phyloP scores from a whole-genome alignment of 1,140 invertebrate species.

The Dolichoris vasculosae region DNA sequence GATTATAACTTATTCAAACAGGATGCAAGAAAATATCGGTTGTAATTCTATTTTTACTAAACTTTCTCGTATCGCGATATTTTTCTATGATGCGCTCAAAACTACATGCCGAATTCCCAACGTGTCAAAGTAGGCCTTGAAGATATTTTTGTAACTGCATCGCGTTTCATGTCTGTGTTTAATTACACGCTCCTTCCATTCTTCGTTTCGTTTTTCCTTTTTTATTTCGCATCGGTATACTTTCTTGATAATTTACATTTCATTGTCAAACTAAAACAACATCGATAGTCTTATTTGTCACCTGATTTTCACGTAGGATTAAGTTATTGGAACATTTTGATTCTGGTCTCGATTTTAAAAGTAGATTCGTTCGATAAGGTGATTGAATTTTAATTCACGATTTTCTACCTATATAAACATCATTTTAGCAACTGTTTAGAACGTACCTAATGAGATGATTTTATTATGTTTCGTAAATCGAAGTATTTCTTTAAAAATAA shows the following conservation, averaged over 20 bases:
- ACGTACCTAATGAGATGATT: not conserved
- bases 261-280: not conserved
- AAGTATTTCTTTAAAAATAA: not conserved
- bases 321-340: not conserved
- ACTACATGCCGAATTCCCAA: not conserved
- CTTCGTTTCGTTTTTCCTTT: not conserved
- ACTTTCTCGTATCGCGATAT: too few species aligned
- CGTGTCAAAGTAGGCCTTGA: not conserved
- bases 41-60: too few species aligned
- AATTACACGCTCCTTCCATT: not conserved
- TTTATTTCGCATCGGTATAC: not conserved
- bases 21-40: too few species aligned
- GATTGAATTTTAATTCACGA: constrained; percentile 43
- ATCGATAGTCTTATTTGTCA: not conserved
- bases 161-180: not conserved
- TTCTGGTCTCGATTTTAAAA: not conserved
- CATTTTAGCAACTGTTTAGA: not conserved
- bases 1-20: too few species aligned
- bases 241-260: constrained; percentile 18
- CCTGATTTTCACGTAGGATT: not conserved
- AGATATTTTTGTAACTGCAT: too few species aligned
- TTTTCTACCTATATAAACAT: not conserved
- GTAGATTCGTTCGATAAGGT: not conserved
- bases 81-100: too few species aligned
- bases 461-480: not conserved